Evolutionary conservation across 2,888 invertebrate genomes (phyloP).

Genomic region (Lathronympha strigana): DNA sequence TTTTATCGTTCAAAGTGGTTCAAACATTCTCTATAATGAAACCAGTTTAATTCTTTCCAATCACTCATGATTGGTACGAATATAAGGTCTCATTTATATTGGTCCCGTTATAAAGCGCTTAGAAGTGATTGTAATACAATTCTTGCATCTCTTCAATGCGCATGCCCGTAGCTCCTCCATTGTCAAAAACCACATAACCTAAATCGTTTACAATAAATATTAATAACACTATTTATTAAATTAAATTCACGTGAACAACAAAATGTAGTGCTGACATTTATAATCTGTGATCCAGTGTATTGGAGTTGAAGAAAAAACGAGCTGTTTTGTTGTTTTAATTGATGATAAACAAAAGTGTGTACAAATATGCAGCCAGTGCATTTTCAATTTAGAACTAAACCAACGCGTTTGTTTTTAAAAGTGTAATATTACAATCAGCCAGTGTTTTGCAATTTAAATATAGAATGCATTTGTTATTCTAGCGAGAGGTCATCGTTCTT

Average conservation of each 20-base stretch:
- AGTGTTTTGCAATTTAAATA: slow-evolving; percentile 14
- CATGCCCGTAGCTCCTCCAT: slow-evolving; percentile 70
- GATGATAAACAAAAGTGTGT: slow-evolving; percentile 31
- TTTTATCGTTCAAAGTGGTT: not conserved
- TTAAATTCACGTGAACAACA: not conserved
- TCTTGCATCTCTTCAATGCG: slow-evolving; percentile 56
- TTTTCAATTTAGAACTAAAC: slow-evolving; percentile 13
- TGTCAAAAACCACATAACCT: slow-evolving; percentile 73
- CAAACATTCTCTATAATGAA: not conserved
- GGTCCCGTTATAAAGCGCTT: not conserved
- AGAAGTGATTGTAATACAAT: not conserved
- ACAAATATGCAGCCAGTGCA: slow-evolving; percentile 26
- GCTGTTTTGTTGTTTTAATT: slow-evolving; percentile 13
- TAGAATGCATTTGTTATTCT: slow-evolving; percentile 30
- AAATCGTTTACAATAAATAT: slow-evolving; percentile 49
- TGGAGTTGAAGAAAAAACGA: slow-evolving; percentile 16
- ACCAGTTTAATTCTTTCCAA: not conserved
- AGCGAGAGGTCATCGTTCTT: slow-evolving; percentile 69
- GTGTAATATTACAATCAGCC: slow-evolving; percentile 19
- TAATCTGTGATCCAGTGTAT: slow-evolving; percentile 11
- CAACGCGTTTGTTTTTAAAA: slow-evolving; percentile 10
- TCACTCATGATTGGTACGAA: not conserved
- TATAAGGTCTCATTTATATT: not conserved
- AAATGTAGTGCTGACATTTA: not conserved
- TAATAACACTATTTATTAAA: slow-evolving; percentile 24